A percentile compares a stretch with the other conserved stretches of the same genome.
phyloP scores from a whole-genome alignment of 2,888 invertebrate species.

The Chrysomela aeneicollis region DNA sequence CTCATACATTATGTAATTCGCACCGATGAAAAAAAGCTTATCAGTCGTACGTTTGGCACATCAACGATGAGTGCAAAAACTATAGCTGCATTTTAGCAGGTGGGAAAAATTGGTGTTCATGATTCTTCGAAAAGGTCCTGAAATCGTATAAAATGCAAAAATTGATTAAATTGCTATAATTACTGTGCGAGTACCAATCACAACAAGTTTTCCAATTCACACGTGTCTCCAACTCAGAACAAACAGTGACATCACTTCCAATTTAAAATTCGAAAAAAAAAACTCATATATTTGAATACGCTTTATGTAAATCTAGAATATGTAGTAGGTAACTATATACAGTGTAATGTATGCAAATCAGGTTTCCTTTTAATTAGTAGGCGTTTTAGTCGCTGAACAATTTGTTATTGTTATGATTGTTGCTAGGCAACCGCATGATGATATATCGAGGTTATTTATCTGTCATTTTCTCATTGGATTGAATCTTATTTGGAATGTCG shows the following conservation, averaged over 20 bases:
- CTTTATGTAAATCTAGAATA: background rate
- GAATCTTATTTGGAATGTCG: too few relatives aligned
- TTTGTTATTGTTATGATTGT: background rate
- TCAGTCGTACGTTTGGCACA: background rate
- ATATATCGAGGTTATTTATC: background rate
- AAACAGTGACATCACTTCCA: background rate
- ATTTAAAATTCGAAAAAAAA: background rate
- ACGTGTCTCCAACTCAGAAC: background rate
- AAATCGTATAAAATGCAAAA: too few relatives aligned
- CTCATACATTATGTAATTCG: background rate
- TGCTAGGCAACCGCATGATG: background rate
- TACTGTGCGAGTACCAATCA: too few relatives aligned
- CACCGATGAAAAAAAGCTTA: background rate
- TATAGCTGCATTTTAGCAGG: too few relatives aligned
- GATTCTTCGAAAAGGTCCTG: too few relatives aligned
- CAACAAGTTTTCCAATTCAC: background rate
- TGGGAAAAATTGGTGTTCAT: too few relatives aligned
- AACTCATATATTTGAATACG: constrained; percentile 1
- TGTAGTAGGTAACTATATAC: background rate
- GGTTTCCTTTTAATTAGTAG: background rate
- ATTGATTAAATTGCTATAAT: too few relatives aligned
- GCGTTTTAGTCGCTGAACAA: constrained; percentile 5
- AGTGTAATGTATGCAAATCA: background rate
- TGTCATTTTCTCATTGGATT: background rate
- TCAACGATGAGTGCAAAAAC: too few relatives aligned